Percentiles rank a stretch among this genome's conserved stretches.
These are phyloP conservation scores for Anastrepha obliqua DNA, from an alignment of 1,140 invertebrate species.

Conservation along the genomic window DNA sequence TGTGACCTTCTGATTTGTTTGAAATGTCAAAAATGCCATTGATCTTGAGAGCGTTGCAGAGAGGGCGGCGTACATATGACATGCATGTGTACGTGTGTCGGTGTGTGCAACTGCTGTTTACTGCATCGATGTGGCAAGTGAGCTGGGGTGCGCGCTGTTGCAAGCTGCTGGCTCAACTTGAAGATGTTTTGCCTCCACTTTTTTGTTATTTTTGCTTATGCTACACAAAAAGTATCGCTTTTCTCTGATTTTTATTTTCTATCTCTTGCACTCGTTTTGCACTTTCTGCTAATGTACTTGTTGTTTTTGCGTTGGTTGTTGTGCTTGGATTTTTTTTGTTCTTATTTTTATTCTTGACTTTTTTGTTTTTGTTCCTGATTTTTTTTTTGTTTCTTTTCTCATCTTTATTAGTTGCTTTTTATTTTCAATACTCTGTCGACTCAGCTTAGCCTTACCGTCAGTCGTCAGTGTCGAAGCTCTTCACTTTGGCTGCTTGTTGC, in stretches of 20 bases:
- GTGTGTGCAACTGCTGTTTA: slow-evolving; percentile 10
- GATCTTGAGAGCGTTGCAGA: slow-evolving; percentile 44
- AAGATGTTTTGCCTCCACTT: neutral
- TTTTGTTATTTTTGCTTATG: neutral
- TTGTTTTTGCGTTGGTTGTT: no score
- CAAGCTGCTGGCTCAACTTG: slow-evolving; percentile 1
- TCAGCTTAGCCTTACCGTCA: neutral
- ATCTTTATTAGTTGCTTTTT: no score
- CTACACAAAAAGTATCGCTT: no score
- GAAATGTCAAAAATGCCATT: slow-evolving; percentile 58
- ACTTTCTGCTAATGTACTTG: neutral
- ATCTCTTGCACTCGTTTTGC: neutral
- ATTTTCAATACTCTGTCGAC: neutral
- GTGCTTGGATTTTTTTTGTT: neutral
- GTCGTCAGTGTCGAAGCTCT: slow-evolving; percentile 8
- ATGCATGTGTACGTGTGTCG: neutral
- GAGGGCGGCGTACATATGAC: neutral
- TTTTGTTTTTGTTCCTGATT: neutral
- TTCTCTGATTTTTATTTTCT: no score
- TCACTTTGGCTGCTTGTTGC: neutral
- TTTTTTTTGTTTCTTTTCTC: no score
- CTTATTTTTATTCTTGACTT: neutral
- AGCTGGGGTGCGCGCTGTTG: neutral
- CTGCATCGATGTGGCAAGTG: neutral
- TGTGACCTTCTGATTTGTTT: slow-evolving; percentile 58